Evolutionary conservation across 2,797 vertebrate genomes (phyloP), one percentile per base, ranked within the genome.

Genomic region (Sebastes cheni): DNA sequence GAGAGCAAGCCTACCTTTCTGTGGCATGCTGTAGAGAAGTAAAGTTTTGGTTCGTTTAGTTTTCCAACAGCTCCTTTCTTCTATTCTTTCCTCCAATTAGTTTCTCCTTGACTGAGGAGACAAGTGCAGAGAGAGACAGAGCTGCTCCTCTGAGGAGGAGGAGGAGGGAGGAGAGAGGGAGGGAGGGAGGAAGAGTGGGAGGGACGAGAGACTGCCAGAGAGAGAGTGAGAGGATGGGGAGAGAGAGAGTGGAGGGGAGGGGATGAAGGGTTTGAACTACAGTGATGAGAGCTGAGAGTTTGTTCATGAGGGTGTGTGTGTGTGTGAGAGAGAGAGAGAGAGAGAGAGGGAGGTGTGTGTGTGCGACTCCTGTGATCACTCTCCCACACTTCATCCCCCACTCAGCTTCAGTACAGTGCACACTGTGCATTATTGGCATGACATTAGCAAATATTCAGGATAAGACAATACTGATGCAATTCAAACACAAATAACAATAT

Each of bases 1-100:
- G 14, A 62, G 69, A 65, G 68, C 1, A 4, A 72, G 60, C 97
- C 97, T 97, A 98, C 97, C 97, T 98, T 97, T 95, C 92, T 96
- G 97, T 95, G 96, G 96, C 97, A 98, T 98, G 93, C 93, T 96
- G 95, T 85, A 91, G 75, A 84, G 77, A 86, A 82, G 81, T 82
- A 85, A 88, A 86, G 79, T 90, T 91, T 88, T 94, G 95, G 92
- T 90, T 95, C 91, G 95, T 95, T 95, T 91, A 96, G 94, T 96
- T 97, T 95, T 94, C 96, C 96, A 96, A 95, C 94, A 94, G 94
- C 95, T 95, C 95, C 95, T 94, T 87, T 91, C 87, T 91, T 89
- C 88, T 92, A 89, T 92, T 93, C 90, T 92, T 86, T 80, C 87
- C 86, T 91, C 81, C 89, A 93, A 93, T 93, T 92, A 92, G 89